Evolutionary conservation across 2,113 vertebrate genomes (phyloP).

Genomic region (Hemiscyllium ocellatum): DNA sequence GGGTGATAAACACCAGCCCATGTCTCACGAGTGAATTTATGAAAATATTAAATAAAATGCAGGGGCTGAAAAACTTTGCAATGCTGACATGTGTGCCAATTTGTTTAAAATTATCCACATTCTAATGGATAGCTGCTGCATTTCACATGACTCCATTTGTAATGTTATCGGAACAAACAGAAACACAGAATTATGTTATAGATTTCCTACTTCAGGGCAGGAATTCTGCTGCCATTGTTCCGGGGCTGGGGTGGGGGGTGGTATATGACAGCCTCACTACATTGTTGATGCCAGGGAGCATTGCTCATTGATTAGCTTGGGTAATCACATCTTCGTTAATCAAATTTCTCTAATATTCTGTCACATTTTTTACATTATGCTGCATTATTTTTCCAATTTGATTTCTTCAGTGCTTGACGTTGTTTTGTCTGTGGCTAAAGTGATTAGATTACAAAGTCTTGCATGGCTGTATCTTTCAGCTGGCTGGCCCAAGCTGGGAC

Average conservation of each 20-base stretch:
- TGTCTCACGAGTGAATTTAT: too few species aligned
- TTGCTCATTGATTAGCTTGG: not conserved
- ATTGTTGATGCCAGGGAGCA: not conserved
- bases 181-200: not conserved
- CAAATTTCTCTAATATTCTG: conserved; percentile 25
- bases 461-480: not conserved
- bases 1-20: too few species aligned
- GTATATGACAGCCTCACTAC: not conserved
- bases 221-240: not conserved
- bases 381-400: conserved; percentile 34
- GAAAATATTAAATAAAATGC: too few species aligned
- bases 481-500: not conserved
- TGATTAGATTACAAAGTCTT: conserved; percentile 11
- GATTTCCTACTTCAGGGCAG: not conserved
- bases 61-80: not conserved
- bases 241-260: not conserved
- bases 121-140: not conserved
- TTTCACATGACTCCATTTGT: not conserved
- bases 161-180: not conserved
- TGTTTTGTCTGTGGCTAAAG: conserved; percentile 5
- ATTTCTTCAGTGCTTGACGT: conserved; percentile 24
- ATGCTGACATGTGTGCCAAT: not conserved
- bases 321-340: conserved; percentile 32
- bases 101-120: not conserved
- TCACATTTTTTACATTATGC: conserved; percentile 32